Evolutionary conservation across 2,113 vertebrate genomes (phyloP).

Genomic region (Phodopus roborovskii): DNA sequence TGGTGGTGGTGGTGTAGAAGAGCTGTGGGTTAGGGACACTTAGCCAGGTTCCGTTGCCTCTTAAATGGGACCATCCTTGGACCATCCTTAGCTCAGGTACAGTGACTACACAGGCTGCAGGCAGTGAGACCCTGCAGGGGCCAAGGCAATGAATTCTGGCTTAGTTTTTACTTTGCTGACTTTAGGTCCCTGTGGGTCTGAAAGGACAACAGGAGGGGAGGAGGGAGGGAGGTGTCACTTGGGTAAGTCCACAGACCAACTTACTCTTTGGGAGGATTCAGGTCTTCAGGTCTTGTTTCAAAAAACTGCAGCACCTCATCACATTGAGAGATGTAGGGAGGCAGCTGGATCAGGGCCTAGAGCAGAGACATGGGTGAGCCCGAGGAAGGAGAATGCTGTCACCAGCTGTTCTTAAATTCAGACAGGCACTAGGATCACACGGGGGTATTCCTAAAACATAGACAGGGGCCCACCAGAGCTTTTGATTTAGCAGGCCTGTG

Average conservation of each 20-base stretch:
- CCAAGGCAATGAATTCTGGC: too few relatives aligned
- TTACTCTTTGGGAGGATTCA: constrained; percentile 97
- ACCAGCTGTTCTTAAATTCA: background rate
- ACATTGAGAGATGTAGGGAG: constrained; percentile 98
- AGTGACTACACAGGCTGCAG: background rate
- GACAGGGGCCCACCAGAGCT: background rate
- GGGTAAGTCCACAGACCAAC: constrained; percentile 68
- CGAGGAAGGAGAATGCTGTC: background rate
- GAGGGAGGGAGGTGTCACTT: accelerated
- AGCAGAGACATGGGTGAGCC: constrained; percentile 23
- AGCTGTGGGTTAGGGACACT: background rate
- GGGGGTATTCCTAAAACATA: background rate
- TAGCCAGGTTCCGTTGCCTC: background rate
- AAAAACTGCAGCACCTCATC: constrained; percentile 98
- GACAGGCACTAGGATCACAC: background rate
- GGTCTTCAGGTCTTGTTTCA: constrained; percentile 96
- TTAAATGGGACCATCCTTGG: accelerated
- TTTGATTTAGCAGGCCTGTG: background rate
- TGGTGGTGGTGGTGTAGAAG: background rate
- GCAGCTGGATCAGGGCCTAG: constrained; percentile 97
- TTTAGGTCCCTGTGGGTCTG: background rate
- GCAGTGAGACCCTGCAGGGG: background rate
- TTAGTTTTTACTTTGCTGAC: background rate
- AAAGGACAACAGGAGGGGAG: background rate
- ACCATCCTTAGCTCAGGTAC: accelerated